These are phyloP conservation scores for Melieria crassipennis DNA, from an alignment of 2,888 invertebrate species.

Conservation along the genomic window DNA sequence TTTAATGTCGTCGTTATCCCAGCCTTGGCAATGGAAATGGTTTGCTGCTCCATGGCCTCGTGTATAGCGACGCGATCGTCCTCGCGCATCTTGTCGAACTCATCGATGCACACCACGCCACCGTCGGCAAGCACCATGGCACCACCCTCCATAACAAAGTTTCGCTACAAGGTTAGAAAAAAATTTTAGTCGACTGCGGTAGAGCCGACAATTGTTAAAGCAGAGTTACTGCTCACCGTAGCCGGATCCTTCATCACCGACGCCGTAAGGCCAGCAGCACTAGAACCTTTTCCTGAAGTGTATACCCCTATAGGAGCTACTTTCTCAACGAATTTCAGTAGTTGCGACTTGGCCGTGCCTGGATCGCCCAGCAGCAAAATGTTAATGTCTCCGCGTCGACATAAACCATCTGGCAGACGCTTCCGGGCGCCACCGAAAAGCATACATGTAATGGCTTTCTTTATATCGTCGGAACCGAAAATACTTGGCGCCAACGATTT, in stretches of 20 bases:
- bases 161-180: slow-evolving; percentile 71
- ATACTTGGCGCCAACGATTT: slow-evolving; percentile 97
- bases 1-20: slow-evolving; percentile 99
- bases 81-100: slow-evolving; percentile 99
- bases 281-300: slow-evolving; percentile 99
- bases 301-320: slow-evolving; percentile 95
- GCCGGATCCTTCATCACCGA: slow-evolving; percentile 94
- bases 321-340: slow-evolving; percentile 96
- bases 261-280: slow-evolving; percentile 98
- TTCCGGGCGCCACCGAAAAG: slow-evolving; percentile 93
- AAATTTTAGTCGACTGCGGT: no score
- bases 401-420: slow-evolving; percentile 92
- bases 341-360: slow-evolving; percentile 98
- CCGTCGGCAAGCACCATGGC: slow-evolving; percentile 99
- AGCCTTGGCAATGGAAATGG: slow-evolving; percentile 99
- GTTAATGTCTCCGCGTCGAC: slow-evolving; percentile 96
- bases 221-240: slow-evolving; percentile 72
- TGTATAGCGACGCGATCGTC: slow-evolving; percentile 99
- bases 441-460: slow-evolving; percentile 94
- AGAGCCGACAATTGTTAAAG: neutral
- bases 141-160: slow-evolving; percentile 98
- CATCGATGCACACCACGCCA: slow-evolving; percentile 99
- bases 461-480: slow-evolving; percentile 92
- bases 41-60: slow-evolving; percentile 99
- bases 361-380: slow-evolving; percentile 95